These are phyloP conservation scores for Perca schrenkii DNA, from an alignment of 2,113 vertebrate species.

Conservation along the genomic window DNA sequence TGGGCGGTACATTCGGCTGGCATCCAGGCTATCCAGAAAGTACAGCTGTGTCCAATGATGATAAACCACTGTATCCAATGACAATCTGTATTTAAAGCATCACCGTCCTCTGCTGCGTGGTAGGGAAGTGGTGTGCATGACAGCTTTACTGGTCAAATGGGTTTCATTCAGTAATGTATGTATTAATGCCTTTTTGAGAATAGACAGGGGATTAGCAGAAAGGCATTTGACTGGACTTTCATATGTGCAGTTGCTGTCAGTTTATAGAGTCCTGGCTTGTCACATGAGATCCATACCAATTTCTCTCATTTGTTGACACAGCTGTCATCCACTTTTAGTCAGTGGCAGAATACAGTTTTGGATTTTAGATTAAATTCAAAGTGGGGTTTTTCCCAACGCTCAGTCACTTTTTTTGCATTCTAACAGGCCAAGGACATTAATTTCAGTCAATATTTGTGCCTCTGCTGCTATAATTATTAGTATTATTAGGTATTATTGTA, in stretches of 20 bases:
- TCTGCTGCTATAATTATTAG: too few species aligned
- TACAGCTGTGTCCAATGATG: conserved; percentile 1
- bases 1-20: too few species aligned
- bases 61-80: neutral
- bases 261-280: neutral
- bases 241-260: conserved; percentile 4
- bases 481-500: too few species aligned
- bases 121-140: conserved; percentile 26
- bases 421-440: too few species aligned
- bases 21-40: neutral
- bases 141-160: conserved; percentile 59
- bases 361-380: neutral
- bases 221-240: conserved; percentile 39
- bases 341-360: neutral
- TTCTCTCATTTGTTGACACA: neutral
- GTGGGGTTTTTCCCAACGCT: too few species aligned
- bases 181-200: conserved; percentile 49
- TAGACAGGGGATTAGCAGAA: conserved; percentile 56
- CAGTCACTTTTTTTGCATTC: too few species aligned
- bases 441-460: too few species aligned
- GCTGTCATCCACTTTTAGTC: conserved; percentile 10
- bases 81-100: conserved; percentile 16
- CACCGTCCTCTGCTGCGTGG: conserved; percentile 19
- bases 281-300: conserved; percentile 10
- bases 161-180: conserved; percentile 68